Percentiles rank a stretch among this genome's conserved stretches.
Conservation (phyloP, 1,140 invertebrate genomes). For the Diorhabda sublineata region DNA sequence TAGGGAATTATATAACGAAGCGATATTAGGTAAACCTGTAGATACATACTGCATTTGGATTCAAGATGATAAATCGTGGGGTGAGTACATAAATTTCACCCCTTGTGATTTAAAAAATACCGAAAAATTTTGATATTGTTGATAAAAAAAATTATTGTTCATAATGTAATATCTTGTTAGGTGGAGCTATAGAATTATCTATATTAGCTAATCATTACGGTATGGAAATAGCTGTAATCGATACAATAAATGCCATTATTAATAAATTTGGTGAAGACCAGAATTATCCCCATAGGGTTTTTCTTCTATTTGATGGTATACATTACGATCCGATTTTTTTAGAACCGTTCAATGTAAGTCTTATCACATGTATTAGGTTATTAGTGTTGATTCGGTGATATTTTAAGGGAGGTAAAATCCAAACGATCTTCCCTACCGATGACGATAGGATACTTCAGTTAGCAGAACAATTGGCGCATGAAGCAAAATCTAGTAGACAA, state of each 20-base stretch:
- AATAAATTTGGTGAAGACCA: conserved; percentile 93
- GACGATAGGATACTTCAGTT: conserved; percentile 70
- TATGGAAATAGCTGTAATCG: conserved; percentile 90
- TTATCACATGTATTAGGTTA: not conserved
- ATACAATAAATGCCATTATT: conserved; percentile 84
- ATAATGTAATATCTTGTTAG: not conserved
- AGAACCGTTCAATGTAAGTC: conserved; percentile 61
- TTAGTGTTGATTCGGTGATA: not conserved
- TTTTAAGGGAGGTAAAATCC: conserved; percentile 59
- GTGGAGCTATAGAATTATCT: conserved; percentile 86
- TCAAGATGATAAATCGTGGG: conserved; percentile 80
- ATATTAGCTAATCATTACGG: conserved; percentile 86
- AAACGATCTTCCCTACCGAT: conserved; percentile 75
- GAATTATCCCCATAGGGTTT: conserved; percentile 76
- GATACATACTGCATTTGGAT: conserved; percentile 87
- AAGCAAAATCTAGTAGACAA: conserved; percentile 82
- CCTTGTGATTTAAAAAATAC: no score
- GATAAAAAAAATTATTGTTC: not conserved
- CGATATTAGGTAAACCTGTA: conserved; percentile 81
- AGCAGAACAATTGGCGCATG: conserved; percentile 78
- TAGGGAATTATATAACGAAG: conserved; percentile 75
- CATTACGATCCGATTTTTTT: conserved; percentile 93
- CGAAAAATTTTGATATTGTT: no score
- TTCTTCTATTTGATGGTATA: conserved; percentile 92
- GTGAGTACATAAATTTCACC: conserved; percentile 41